Conservation (phyloP, 2,113 vertebrate genomes). For the Nyctereutes procyonoides region DNA sequence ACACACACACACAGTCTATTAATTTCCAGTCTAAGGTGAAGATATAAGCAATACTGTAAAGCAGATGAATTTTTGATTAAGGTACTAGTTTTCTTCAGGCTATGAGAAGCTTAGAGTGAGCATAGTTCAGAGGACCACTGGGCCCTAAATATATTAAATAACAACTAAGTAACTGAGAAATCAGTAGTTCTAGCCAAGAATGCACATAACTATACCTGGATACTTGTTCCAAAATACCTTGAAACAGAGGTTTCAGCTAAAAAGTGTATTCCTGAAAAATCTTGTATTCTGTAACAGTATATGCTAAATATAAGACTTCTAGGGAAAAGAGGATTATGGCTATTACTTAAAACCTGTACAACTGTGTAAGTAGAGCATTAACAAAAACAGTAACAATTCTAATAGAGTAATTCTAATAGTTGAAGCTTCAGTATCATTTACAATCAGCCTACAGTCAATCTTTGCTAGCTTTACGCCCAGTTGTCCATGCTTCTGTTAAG, state of each 20-base stretch:
- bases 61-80: constrained; percentile 27
- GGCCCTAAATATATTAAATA: neutral
- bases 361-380: constrained; percentile 26
- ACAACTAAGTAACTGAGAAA: constrained; percentile 10
- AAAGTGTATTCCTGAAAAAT: constrained; percentile 17
- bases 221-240: neutral
- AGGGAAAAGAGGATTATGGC: neutral
- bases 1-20: neutral
- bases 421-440: neutral
- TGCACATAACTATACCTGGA: neutral
- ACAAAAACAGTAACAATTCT: neutral
- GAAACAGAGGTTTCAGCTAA: constrained; percentile 25
- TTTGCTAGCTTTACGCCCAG: neutral
- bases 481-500: neutral
- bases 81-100: constrained; percentile 1
- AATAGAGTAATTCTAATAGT: neutral
- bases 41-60: neutral
- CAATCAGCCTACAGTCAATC: neutral
- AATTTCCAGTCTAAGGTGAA: neutral
- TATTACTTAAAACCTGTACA: constrained; percentile 7
- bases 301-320: neutral
- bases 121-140: neutral
- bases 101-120: neutral
- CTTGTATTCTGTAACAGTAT: neutral
- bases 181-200: constrained; percentile 28